phyloP scores from a whole-genome alignment of 2,797 vertebrate species.

The Clarias platycephalus region DNA sequence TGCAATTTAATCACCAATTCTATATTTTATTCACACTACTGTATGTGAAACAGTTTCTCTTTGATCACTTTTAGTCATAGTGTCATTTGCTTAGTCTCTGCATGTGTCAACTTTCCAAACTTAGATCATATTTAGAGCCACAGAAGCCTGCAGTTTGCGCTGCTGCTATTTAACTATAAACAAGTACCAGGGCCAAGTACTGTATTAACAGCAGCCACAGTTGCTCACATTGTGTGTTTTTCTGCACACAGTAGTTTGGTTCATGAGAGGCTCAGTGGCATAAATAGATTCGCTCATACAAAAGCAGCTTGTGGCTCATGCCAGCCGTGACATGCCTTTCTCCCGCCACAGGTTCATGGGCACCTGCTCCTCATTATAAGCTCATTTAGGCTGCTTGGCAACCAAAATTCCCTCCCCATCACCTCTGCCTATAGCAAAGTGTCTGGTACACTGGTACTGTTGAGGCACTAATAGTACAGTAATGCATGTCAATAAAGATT shows the following conservation, averaged over 20 bases:
- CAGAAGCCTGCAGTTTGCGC: slow-evolving; percentile 10
- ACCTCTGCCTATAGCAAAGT: slow-evolving; percentile 1
- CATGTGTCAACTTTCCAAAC: slow-evolving; percentile 24
- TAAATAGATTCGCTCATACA: slow-evolving; percentile 61
- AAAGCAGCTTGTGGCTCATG: slow-evolving; percentile 45
- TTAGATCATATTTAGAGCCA: slow-evolving; percentile 5
- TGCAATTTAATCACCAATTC: not conserved
- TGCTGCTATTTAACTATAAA: slow-evolving; percentile 18
- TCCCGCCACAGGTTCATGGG: slow-evolving; percentile 48
- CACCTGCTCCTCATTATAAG: slow-evolving; percentile 62
- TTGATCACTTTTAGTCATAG: not conserved
- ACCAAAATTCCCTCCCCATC: slow-evolving; percentile 50
- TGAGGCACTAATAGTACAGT: not conserved
- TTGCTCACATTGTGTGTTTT: slow-evolving; percentile 39
- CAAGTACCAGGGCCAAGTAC: not conserved
- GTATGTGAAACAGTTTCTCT: not conserved
- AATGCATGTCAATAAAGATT: no score
- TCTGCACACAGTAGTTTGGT: slow-evolving; percentile 38
- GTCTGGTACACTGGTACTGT: not conserved
- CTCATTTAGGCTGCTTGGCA: slow-evolving; percentile 58
- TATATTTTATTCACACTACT: not conserved
- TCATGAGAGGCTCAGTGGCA: slow-evolving; percentile 45
- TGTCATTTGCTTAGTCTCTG: not conserved
- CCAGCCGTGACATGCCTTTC: slow-evolving; percentile 53
- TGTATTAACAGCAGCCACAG: not conserved